Evolutionary conservation across 2,888 invertebrate species (phyloP).

Genomic region (Ormyrus labotus): DNA sequence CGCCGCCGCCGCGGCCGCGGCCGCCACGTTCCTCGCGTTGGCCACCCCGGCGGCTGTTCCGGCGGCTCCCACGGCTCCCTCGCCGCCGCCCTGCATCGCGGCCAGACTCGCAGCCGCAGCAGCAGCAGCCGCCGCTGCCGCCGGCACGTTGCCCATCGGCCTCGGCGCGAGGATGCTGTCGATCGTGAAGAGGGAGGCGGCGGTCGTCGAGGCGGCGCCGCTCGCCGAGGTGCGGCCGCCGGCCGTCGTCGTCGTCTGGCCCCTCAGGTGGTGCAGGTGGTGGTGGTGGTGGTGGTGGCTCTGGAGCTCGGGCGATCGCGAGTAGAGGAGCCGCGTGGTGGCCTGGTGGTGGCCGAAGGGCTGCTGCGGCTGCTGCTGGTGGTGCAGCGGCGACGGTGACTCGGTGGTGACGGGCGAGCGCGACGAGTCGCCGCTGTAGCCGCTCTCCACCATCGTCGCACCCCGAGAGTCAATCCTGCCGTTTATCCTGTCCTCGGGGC

Average conservation of each 20-base stretch:
- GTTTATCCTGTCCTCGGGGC: too few species aligned
- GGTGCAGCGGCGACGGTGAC: slow-evolving; percentile 69
- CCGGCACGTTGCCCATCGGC: slow-evolving; percentile 76
- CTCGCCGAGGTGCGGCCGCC: slow-evolving; percentile 57
- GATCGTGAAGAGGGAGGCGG: slow-evolving; percentile 86
- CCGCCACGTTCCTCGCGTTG: slow-evolving; percentile 61
- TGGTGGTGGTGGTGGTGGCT: slow-evolving; percentile 2
- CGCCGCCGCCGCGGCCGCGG: slow-evolving; percentile 66
- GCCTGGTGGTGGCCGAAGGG: slow-evolving; percentile 60
- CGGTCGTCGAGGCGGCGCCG: slow-evolving; percentile 72
- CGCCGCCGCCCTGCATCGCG: slow-evolving; percentile 14
- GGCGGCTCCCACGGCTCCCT: too few species aligned
- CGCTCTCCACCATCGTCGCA: slow-evolving; percentile 72
- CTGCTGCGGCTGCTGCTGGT: slow-evolving; percentile 49
- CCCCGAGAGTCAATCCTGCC: too few species aligned
- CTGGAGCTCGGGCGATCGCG: slow-evolving; percentile 54
- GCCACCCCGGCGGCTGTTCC: slow-evolving; percentile 29
- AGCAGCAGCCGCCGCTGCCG: slow-evolving; percentile 67
- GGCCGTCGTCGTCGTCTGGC: slow-evolving; percentile 62
- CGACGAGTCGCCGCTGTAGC: slow-evolving; percentile 71
- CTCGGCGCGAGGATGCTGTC: slow-evolving; percentile 90
- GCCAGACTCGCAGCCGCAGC: slow-evolving; percentile 64
- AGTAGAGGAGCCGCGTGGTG: slow-evolving; percentile 59
- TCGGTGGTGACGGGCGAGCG: slow-evolving; percentile 72
- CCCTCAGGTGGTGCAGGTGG: neutral